A percentile compares a stretch with the other conserved stretches of the same genome.
phyloP scores from a whole-genome alignment of 2,113 vertebrate genomes.

The Saguinus imperator region DNA sequence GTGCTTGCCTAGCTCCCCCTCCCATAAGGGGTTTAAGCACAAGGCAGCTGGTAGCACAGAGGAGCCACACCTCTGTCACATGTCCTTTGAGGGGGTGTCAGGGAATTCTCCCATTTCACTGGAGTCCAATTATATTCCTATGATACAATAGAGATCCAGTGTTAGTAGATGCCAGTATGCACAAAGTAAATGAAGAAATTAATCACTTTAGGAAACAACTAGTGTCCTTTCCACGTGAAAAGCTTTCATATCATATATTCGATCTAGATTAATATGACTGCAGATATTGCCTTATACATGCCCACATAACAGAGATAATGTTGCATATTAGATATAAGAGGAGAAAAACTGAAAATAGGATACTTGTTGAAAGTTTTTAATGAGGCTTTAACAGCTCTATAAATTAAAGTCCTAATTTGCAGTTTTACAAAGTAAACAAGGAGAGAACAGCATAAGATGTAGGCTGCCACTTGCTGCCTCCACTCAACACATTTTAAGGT shows the following conservation, averaged over 20 bases:
- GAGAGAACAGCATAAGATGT: not conserved
- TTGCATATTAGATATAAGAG: not conserved
- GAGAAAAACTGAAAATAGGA: not conserved
- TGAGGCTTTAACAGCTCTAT: constrained; percentile 55
- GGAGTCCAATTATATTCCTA: not conserved
- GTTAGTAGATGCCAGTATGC: not conserved
- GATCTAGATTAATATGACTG: not conserved
- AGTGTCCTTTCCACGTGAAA: not conserved
- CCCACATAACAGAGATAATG: not conserved
- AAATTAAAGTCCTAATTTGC: constrained; percentile 68
- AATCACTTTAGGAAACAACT: not conserved
- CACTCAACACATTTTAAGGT: constrained; percentile 45
- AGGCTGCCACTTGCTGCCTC: not conserved
- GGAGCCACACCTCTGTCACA: no score
- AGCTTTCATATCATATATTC: not conserved
- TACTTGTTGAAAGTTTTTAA: constrained; percentile 57
- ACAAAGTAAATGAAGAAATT: not conserved
- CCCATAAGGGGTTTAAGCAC: no score
- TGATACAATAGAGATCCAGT: not conserved
- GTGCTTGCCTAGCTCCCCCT: no score
- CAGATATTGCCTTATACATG: not conserved
- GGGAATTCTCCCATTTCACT: no score
- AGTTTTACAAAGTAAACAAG: constrained; percentile 64
- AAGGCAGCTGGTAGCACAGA: no score
- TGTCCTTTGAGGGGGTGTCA: no score